Conservation (phyloP, 2,113 vertebrate genomes). For the Halcyon senegalensis region DNA sequence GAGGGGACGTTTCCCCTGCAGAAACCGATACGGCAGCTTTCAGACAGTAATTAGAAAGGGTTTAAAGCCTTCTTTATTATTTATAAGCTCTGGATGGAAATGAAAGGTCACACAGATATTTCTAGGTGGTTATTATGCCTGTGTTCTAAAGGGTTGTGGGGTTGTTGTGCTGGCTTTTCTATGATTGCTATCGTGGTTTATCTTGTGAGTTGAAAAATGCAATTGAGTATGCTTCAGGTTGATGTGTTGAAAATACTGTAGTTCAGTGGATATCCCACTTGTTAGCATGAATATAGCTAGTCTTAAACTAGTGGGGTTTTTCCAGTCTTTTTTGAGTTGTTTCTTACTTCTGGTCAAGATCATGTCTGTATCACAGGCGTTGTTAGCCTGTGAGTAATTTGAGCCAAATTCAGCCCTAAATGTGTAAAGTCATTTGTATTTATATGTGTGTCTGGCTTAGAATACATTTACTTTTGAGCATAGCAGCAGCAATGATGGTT, state of each 20-base stretch:
- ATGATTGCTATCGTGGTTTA: background rate
- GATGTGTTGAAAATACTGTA: background rate
- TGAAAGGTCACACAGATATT: constrained; percentile 25
- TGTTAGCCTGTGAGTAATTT: background rate
- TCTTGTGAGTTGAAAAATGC: background rate
- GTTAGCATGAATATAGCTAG: background rate
- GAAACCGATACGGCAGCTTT: constrained; percentile 3
- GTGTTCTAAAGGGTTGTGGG: background rate
- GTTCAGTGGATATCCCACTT: background rate
- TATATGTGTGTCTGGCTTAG: constrained; percentile 2
- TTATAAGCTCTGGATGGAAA: constrained; percentile 15
- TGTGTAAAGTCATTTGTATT: constrained; percentile 30
- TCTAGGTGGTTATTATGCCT: background rate
- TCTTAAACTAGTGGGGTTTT: background rate
- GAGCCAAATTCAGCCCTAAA: background rate
- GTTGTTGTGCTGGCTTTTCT: background rate
- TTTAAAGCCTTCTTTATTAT: constrained; percentile 7
- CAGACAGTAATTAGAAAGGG: background rate
- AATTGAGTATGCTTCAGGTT: background rate
- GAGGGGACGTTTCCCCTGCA: background rate
- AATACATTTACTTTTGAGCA: constrained; percentile 27
- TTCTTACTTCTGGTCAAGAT: background rate
- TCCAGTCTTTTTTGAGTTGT: background rate
- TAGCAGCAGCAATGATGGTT: constrained; percentile 39
- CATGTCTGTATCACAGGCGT: background rate